Conservation (phyloP, 2,113 vertebrate species). For the Andinoacara biseriatus region DNA sequence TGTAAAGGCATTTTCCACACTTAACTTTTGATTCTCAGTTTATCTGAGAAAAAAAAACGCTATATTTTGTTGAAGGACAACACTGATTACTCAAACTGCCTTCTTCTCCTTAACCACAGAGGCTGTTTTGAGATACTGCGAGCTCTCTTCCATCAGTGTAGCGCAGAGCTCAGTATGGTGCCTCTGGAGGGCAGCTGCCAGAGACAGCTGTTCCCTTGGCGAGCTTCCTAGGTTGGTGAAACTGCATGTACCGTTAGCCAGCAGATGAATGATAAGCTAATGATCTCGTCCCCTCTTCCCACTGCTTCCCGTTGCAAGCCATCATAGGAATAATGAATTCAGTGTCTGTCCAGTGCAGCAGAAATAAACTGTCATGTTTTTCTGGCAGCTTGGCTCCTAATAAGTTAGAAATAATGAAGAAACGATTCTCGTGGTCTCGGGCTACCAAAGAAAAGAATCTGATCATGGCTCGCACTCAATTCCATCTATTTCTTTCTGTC, state of each 20-base stretch:
- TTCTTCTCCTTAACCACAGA: neutral
- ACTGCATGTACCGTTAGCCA: conserved; percentile 13
- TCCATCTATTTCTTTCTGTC: neutral
- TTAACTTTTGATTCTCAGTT: neutral
- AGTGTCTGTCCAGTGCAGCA: conserved; percentile 29
- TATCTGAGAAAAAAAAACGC: neutral
- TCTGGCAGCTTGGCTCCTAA: conserved; percentile 71
- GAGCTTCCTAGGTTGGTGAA: conserved; percentile 36
- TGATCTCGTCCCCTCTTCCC: conserved; percentile 8
- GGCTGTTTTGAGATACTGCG: neutral
- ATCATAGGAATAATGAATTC: conserved; percentile 58
- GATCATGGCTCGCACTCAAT: neutral
- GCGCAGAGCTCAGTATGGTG: conserved; percentile 57
- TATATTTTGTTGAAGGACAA: neutral
- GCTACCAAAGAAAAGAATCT: neutral
- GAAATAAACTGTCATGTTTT: conserved; percentile 76
- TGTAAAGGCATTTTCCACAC: neutral
- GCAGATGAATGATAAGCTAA: conserved; percentile 41
- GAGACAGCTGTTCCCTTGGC: conserved; percentile 66
- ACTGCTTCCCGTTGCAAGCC: conserved; percentile 7
- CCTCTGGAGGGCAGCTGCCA: conserved; percentile 64
- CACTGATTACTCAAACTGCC: neutral
- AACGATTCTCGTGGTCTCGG: neutral
- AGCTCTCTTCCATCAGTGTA: conserved; percentile 22
- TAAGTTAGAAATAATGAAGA: conserved; percentile 4